A percentile compares a stretch with the other conserved stretches of the same genome.
phyloP scores from a whole-genome alignment of 2,113 vertebrate genomes.

The rabbit (Oryctolagus cuniculus) region DNA sequence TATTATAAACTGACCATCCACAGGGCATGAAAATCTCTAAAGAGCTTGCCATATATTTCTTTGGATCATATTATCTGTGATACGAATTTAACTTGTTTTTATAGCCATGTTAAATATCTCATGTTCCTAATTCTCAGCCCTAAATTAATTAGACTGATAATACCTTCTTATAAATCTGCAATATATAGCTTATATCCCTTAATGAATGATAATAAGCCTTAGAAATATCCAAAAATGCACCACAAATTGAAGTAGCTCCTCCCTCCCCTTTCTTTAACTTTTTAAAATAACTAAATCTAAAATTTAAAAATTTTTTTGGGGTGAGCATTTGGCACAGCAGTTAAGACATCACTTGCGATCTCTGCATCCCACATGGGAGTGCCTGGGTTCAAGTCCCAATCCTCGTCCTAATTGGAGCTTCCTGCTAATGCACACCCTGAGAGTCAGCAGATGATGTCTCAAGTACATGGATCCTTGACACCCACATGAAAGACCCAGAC shows the following conservation, averaged over 20 bases:
- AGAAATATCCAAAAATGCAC: neutral
- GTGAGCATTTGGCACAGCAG: too few relatives aligned
- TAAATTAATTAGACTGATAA: constrained; percentile 52
- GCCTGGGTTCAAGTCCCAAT: too few relatives aligned
- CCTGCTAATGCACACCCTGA: too few relatives aligned
- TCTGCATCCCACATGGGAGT: too few relatives aligned
- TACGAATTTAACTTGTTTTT: constrained; percentile 2
- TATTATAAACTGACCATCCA: neutral
- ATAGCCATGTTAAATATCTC: constrained; percentile 49
- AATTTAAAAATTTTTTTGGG: neutral
- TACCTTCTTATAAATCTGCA: constrained; percentile 35
- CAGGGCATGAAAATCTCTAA: neutral
- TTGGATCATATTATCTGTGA: neutral
- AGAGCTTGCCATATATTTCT: neutral
- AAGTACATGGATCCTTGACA: too few relatives aligned
- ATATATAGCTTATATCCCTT: neutral
- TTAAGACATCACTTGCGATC: too few relatives aligned
- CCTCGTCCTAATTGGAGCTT: too few relatives aligned
- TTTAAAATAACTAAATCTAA: constrained; percentile 58
- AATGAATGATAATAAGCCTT: neutral
- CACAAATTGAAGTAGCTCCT: neutral
- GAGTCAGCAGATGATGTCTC: too few relatives aligned
- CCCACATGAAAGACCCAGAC: too few relatives aligned
- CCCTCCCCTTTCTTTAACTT: neutral
- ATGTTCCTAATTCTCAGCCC: neutral